A percentile compares a stretch with the other conserved stretches of the same genome.
phyloP scores from a whole-genome alignment of 2,797 vertebrate species.

The Diglossa cyanea region DNA sequence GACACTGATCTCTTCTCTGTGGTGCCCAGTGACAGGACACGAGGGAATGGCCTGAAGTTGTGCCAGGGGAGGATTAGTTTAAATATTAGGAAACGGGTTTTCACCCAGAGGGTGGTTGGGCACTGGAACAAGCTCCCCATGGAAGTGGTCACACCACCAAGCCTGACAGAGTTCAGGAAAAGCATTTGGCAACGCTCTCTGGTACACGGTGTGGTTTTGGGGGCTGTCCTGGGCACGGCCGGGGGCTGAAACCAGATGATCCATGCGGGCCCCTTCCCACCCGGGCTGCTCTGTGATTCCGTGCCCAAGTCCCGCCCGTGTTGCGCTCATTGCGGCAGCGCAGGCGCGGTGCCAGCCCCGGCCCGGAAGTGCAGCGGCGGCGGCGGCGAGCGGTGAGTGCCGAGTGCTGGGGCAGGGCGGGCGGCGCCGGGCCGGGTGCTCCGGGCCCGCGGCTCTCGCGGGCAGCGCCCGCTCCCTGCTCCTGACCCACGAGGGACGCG shows the following conservation, averaged over 20 bases:
- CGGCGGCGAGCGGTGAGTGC: not conserved
- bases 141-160: not conserved
- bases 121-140: not conserved
- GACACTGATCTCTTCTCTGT: too few species aligned
- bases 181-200: too few species aligned
- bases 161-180: not conserved
- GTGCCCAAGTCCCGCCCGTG: rapidly evolving
- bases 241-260: rapidly evolving
- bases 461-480: too few species aligned
- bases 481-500: not conserved
- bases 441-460: not conserved
- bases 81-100: not conserved
- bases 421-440: not conserved
- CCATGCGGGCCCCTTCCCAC: rapidly evolving
- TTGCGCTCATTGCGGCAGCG: not conserved
- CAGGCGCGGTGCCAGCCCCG: not conserved
- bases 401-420: not conserved
- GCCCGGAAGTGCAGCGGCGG: not conserved
- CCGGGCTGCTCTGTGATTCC: rapidly evolving
- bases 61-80: not conserved
- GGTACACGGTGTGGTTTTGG: too few species aligned
- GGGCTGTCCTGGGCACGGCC: too few species aligned
- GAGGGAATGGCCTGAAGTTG: not conserved
- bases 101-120: not conserved
- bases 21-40: not conserved